A percentile compares a stretch with the other conserved stretches of the same genome.
These are phyloP conservation scores for Ormyrus nitidulus DNA, from an alignment of 2,888 invertebrate genomes.

Conservation along the genomic window DNA sequence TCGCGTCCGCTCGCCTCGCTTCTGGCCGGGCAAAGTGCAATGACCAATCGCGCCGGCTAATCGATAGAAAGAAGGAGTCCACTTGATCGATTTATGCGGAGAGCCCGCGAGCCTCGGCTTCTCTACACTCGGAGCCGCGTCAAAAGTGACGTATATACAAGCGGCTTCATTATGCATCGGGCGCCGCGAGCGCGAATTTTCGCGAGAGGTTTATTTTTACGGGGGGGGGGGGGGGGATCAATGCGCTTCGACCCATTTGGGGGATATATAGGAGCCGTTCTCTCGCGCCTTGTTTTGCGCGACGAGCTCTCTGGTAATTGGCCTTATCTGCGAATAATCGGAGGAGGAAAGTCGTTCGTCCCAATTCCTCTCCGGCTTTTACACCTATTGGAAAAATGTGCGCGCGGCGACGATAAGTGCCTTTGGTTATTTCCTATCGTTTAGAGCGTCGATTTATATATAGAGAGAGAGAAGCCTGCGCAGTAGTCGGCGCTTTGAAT, in stretches of 20 bases:
- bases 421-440: too few species aligned
- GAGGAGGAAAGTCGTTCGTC: constrained; percentile 23
- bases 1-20: too few species aligned
- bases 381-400: too few species aligned
- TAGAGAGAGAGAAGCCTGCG: too few species aligned
- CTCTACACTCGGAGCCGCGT: constrained; percentile 1
- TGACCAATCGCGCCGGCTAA: constrained; percentile 56
- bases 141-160: constrained; percentile 33
- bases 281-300: neutral
- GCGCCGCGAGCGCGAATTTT: too few species aligned
- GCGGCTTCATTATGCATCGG: constrained; percentile 30
- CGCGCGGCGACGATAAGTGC: too few species aligned
- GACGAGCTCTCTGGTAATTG: neutral
- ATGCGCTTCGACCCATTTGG: constrained; percentile 35
- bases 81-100: constrained; percentile 41
- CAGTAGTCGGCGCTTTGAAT: too few species aligned
- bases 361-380: neutral
- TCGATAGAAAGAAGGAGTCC: constrained; percentile 45
- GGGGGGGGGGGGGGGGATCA: neutral
- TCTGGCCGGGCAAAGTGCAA: constrained; percentile 54
- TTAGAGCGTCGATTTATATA: too few species aligned
- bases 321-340: constrained; percentile 28
- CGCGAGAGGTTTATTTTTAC: constrained; percentile 26
- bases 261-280: too few species aligned
- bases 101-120: neutral